A percentile compares a stretch with the other conserved stretches of the same genome.
phyloP scores from a whole-genome alignment of 53 echinoderm and acorn worm genomes.

The Antedon mediterranea region DNA sequence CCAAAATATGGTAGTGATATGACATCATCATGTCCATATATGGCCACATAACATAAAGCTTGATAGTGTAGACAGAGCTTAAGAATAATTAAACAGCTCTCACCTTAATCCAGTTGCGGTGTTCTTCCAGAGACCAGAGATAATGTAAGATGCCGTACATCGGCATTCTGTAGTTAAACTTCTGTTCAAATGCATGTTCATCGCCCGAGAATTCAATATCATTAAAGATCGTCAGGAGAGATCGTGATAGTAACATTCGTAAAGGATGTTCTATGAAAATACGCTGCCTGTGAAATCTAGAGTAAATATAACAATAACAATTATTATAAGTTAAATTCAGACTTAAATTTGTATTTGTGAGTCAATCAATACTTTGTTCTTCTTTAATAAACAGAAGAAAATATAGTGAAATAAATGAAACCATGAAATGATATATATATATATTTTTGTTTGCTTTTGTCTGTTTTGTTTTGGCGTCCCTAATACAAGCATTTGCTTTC shows the following conservation, averaged over 20 bases:
- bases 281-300: slow-evolving; percentile 66
- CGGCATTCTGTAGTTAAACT: slow-evolving; percentile 95
- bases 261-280: slow-evolving; percentile 70
- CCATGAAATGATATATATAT: no score
- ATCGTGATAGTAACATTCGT: slow-evolving; percentile 45
- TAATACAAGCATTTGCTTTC: no score
- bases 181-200: slow-evolving; percentile 91
- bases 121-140: slow-evolving; percentile 57
- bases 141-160: slow-evolving; percentile 92
- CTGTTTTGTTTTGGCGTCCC: no score
- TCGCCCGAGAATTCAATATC: slow-evolving; percentile 98
- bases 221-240: slow-evolving; percentile 81
- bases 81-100: not conserved
- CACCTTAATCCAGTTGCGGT: slow-evolving; percentile 76
- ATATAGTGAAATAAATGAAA: no score
- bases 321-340: no score
- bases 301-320: not conserved
- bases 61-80: no score
- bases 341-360: no score
- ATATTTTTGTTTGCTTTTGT: no score
- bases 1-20: not conserved
- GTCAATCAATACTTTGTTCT: no score
- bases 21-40: no score
- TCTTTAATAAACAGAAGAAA: no score
- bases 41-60: no score